Evolutionary conservation across 2,797 vertebrate genomes (phyloP).

Genomic region (Megalops cyprinoides): DNA sequence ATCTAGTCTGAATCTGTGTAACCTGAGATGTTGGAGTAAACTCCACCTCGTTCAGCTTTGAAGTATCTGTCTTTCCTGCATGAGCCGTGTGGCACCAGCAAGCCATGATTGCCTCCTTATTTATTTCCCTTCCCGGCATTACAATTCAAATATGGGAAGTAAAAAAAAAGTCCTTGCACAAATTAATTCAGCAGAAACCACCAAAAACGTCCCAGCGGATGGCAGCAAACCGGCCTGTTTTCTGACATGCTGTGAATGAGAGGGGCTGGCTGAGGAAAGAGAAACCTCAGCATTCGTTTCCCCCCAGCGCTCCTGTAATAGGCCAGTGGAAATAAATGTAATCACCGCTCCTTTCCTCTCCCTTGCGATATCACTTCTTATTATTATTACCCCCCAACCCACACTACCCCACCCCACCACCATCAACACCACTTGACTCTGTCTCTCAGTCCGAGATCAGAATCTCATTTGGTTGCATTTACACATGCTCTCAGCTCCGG

Average conservation of each 20-base stretch:
- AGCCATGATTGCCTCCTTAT: constrained; percentile 4
- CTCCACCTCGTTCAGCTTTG: background rate
- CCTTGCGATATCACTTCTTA: constrained; percentile 66
- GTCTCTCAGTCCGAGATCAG: constrained; percentile 63
- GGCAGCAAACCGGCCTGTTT: constrained; percentile 51
- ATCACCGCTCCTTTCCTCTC: constrained; percentile 77
- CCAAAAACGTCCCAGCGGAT: constrained; percentile 55
- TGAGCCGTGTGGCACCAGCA: background rate
- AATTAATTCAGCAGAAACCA: constrained; percentile 60
- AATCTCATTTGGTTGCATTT: constrained; percentile 74
- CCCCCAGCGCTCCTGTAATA: constrained; percentile 62
- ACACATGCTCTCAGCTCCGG: constrained; percentile 60
- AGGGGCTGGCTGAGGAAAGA: constrained; percentile 59
- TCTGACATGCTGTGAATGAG: constrained; percentile 64
- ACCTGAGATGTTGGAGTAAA: background rate
- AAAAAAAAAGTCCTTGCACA: constrained; percentile 41
- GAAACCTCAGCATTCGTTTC: constrained; percentile 62
- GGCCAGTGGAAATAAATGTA: constrained; percentile 76
- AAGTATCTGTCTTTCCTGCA: background rate
- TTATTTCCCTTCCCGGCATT: constrained; percentile 17
- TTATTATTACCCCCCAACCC: constrained; percentile 68
- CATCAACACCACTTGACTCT: constrained; percentile 47
- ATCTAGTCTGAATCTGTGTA: background rate
- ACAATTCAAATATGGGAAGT: constrained; percentile 46
- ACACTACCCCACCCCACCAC: constrained; percentile 23